Percentiles rank a stretch among this genome's conserved stretches.
These are phyloP conservation scores for Siniperca obscura DNA, from an alignment of 2,797 vertebrate genomes.

Conservation along the genomic window DNA sequence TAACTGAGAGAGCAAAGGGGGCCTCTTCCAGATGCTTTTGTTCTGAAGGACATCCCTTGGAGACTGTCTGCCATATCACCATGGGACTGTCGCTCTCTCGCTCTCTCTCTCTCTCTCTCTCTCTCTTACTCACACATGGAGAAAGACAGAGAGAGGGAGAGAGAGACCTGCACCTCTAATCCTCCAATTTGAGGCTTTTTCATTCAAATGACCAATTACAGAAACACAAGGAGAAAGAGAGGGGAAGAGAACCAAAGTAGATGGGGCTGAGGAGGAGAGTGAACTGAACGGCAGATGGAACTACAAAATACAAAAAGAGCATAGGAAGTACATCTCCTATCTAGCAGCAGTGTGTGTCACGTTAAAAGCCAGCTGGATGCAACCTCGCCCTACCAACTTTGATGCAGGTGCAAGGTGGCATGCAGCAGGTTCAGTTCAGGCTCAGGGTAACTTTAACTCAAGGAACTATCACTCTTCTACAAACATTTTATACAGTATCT, in stretches of 20 bases:
- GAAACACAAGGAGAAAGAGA: constrained; percentile 51
- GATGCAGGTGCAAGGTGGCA: constrained; percentile 39
- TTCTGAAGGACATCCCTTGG: constrained; percentile 79
- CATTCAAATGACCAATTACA: constrained; percentile 84
- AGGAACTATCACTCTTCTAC: not conserved
- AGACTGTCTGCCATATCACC: constrained; percentile 80
- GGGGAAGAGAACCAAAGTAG: constrained; percentile 28
- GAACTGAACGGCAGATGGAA: constrained; percentile 64
- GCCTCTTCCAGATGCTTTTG: constrained; percentile 81
- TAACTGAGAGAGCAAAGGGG: constrained; percentile 74
- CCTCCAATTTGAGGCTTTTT: constrained; percentile 75
- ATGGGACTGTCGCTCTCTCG: constrained; percentile 47
- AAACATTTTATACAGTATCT: not conserved
- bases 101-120: constrained; percentile 15
- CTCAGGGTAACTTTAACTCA: constrained; percentile 6
- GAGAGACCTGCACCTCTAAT: constrained; percentile 63
- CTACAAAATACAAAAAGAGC: constrained; percentile 59
- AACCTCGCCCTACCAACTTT: constrained; percentile 1
- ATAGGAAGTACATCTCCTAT: constrained; percentile 3
- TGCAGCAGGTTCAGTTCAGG: not conserved
- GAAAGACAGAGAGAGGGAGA: constrained; percentile 5
- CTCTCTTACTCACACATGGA: constrained; percentile 13
- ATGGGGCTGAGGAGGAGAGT: constrained; percentile 45
- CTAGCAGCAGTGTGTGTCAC: constrained; percentile 15
- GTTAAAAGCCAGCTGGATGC: constrained; percentile 48